phyloP scores from a whole-genome alignment of 1,140 invertebrate species.

The Pantala flavescens region DNA sequence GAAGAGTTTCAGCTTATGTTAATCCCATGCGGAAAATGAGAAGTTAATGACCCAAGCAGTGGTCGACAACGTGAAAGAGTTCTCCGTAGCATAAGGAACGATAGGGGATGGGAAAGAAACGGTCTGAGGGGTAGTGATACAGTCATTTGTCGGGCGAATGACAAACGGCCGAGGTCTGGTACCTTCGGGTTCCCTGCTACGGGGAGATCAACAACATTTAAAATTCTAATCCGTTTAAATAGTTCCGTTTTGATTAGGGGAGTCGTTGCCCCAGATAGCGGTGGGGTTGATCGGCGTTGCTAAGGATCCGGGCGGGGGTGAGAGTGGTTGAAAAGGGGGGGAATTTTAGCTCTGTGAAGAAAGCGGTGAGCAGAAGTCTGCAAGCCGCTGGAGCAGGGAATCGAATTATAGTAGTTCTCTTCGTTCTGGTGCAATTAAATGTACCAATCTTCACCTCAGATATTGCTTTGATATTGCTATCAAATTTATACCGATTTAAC shows the following conservation, averaged over 20 bases:
- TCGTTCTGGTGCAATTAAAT: too few relatives aligned
- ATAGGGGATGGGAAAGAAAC: not conserved
- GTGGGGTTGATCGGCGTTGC: not conserved
- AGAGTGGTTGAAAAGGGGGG: too few relatives aligned
- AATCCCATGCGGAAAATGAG: not conserved
- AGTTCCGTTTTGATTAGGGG: not conserved
- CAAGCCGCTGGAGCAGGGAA: too few relatives aligned
- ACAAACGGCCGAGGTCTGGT: not conserved
- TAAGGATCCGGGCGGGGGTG: too few relatives aligned
- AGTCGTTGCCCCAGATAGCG: not conserved
- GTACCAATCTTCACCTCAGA: too few relatives aligned
- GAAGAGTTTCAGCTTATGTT: not conserved
- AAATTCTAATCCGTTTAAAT: slow-evolving; percentile 10
- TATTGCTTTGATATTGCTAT: too few relatives aligned
- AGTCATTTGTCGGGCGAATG: not conserved
- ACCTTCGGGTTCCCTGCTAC: not conserved
- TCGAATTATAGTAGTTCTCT: too few relatives aligned
- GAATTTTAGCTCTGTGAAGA: too few relatives aligned
- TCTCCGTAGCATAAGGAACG: not conserved
- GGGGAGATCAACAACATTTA: not conserved
- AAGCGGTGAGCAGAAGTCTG: too few relatives aligned
- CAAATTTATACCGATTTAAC: too few relatives aligned
- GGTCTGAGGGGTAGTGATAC: not conserved
- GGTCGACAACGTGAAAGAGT: not conserved
- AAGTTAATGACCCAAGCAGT: not conserved